Evolutionary conservation across 1,140 invertebrate species (phyloP).

Genomic region (Leptoteleia sp.): DNA sequence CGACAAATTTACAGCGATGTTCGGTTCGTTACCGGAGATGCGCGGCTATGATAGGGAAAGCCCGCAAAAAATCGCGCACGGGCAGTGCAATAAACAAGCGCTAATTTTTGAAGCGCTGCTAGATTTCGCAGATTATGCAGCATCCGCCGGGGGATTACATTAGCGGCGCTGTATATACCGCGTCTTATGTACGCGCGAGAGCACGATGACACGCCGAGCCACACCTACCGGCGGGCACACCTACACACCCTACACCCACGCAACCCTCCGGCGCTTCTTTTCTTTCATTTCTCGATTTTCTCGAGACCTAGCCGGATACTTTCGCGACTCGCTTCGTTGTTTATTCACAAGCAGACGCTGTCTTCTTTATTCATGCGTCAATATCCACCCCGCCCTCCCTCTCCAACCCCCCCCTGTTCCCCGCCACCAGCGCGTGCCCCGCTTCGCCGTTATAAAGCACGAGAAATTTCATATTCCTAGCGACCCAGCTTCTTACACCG

Average conservation of each 20-base stretch:
- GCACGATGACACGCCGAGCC: constrained; percentile 47
- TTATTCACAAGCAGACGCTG: no score
- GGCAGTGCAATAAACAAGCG: constrained; percentile 14
- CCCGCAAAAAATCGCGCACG: constrained; percentile 3
- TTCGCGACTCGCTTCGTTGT: no score
- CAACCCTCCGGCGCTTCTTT: constrained; percentile 39
- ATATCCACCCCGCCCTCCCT: no score
- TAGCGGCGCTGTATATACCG: constrained; percentile 36
- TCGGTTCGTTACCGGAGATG: constrained; percentile 11
- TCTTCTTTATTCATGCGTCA: no score
- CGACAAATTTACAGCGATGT: constrained; percentile 12
- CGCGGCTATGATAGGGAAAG: constrained; percentile 13
- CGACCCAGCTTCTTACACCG: no score
- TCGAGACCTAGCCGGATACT: no score
- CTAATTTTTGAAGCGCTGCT: constrained; percentile 17
- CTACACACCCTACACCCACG: constrained; percentile 60
- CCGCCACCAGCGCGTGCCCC: no score
- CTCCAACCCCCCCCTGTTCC: no score
- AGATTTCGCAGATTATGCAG: constrained; percentile 46
- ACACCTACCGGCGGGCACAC: constrained; percentile 55
- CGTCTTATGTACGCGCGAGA: constrained; percentile 34
- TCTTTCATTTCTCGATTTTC: no score
- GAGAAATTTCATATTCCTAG: no score
- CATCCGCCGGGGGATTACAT: constrained; percentile 30
- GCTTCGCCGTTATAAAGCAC: no score